Conservation (phyloP, 2,797 vertebrate species). For the Lacerta viridis region DNA sequence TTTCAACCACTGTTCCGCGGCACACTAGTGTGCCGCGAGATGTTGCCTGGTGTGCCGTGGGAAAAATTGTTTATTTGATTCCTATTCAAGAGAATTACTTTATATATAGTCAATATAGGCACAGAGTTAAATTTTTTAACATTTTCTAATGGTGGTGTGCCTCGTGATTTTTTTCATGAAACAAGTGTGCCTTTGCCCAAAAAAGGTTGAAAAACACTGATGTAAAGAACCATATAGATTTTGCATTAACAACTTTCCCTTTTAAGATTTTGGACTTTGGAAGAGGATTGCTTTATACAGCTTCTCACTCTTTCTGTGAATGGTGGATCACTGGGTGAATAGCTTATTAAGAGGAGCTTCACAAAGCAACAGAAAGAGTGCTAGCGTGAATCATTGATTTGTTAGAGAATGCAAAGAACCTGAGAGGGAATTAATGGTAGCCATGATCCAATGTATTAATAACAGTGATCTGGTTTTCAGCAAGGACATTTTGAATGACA, state of each 20-base stretch:
- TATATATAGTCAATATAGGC: no score
- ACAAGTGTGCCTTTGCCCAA: no score
- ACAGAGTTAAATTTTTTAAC: no score
- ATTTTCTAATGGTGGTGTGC: no score
- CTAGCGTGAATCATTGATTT: neutral
- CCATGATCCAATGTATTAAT: slow-evolving; percentile 6
- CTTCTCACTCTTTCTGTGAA: neutral
- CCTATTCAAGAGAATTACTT: no score
- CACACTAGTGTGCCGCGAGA: no score
- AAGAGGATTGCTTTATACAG: neutral
- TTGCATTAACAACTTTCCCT: neutral
- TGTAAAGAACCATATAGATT: neutral
- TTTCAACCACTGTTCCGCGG: no score
- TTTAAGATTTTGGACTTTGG: neutral
- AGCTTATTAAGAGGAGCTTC: slow-evolving; percentile 10
- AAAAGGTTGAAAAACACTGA: no score
- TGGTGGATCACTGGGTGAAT: neutral
- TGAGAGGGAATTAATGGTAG: neutral
- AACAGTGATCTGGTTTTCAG: neutral
- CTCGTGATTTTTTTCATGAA: no score
- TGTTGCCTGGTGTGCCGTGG: no score
- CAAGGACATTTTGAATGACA: neutral
- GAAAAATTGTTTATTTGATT: no score
- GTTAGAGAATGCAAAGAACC: slow-evolving; percentile 4
- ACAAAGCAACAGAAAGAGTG: neutral